phyloP scores from a whole-genome alignment of 2,113 vertebrate species.

The Labeo catla region DNA sequence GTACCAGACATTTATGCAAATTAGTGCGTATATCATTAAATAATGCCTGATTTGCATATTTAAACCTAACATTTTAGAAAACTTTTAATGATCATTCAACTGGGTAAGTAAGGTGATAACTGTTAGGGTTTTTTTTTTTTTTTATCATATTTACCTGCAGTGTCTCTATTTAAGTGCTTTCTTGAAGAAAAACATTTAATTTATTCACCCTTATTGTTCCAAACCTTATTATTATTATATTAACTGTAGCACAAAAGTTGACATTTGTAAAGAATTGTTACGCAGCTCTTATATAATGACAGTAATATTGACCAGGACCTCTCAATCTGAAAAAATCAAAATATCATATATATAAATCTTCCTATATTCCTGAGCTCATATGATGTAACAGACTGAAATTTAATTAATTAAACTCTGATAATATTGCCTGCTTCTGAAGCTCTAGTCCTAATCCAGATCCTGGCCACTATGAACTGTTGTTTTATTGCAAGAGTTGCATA shows the following conservation, averaged over 20 bases:
- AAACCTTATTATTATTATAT: not conserved
- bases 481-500: not conserved
- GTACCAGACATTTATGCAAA: no score
- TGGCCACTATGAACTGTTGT: not conserved
- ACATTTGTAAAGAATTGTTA: not conserved
- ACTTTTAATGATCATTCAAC: no score
- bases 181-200: not conserved
- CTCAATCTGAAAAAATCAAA: no score
- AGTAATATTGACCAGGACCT: not conserved
- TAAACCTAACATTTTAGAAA: no score
- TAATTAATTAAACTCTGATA: not conserved
- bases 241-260: not conserved
- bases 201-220: not conserved
- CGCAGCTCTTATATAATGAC: not conserved
- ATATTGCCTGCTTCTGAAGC: not conserved
- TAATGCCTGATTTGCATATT: no score
- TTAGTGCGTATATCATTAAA: no score
- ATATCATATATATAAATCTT: no score
- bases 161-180: no score
- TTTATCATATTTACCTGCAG: no score
- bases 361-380: not conserved
- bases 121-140: no score
- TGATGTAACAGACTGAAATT: no score
- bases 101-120: no score
- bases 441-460: not conserved